Evolutionary conservation across 2,113 vertebrate species (phyloP), one percentile per base, ranked within the genome.

Genomic region (Cottus gobio): DNA sequence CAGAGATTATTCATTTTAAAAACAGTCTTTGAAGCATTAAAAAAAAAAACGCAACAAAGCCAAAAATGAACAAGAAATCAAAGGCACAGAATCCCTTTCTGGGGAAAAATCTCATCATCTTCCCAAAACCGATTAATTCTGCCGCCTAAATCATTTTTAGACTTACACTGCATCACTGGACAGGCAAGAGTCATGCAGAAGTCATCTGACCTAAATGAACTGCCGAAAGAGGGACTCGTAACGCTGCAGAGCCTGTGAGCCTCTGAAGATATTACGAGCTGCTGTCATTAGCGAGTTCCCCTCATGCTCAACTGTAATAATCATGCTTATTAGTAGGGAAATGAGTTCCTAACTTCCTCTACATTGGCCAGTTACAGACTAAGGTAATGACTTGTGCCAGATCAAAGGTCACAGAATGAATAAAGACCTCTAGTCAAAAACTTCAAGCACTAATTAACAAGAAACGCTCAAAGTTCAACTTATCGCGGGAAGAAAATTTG

Each of bases 31-130:
- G 89, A 93, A 91, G 87, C 82, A 69, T 86, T 87, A 66, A 34
- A 34, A 12, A 87, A 89, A 81, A 61, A 92, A 71, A 70, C 30
- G 80, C 87, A 93, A 92, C 89, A 93, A 92, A 93, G 85, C 85
- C 74, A 82, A 86, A 90, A 90, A 90, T 84, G 75, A 85, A 85
- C 84, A 84, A 79, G 78, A 85, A 90, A 94, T 92, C 85, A 91
- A 94, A 94, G 83, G 75, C 62, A 28, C 11, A 60, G 37, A 66
- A 73, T 77, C 63, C 64, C 75, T 86, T 92, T 89, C 75, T 88
- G 71, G 68, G 68, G 80, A 76, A 78, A 87, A 90, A 89, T 87
- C 88, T 92, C 77, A 89, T 88, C 81, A 91, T 90, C 89, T 89
- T 80, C 63, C 63, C 30, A 88, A 77, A 30, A 62, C 56, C 12